A percentile compares a stretch with the other conserved stretches of the same genome.
Conservation (phyloP, 2,888 invertebrate species). For the Archaeoteleia sp. region DNA sequence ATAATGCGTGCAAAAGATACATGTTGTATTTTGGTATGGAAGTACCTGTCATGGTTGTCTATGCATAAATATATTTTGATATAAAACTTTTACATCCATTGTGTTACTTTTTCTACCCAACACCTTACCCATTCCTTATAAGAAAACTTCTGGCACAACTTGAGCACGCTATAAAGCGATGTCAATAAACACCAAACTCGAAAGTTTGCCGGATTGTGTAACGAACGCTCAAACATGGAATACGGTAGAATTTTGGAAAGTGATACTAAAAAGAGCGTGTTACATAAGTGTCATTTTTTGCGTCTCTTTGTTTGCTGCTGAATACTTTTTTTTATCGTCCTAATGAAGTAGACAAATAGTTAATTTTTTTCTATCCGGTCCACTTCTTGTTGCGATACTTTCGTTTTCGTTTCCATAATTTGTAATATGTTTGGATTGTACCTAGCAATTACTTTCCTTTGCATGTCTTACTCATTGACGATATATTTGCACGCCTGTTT, state of each 20-base stretch:
- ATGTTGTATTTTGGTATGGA: conserved; percentile 61
- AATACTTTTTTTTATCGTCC: conserved; percentile 19
- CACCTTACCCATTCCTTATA: no score
- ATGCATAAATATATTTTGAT: conserved; percentile 75
- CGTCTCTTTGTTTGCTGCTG: conserved; percentile 34
- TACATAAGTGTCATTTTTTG: conserved; percentile 33
- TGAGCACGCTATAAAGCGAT: conserved; percentile 22
- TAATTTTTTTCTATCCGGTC: conserved; percentile 1
- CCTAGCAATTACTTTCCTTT: conserved; percentile 26
- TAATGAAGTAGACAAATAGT: conserved; percentile 26
- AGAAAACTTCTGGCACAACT: no score
- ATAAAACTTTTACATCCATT: conserved; percentile 64
- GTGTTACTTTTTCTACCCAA: conserved; percentile 12
- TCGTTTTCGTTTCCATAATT: conserved; percentile 24
- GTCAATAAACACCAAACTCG: conserved; percentile 46
- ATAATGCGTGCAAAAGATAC: conserved; percentile 58
- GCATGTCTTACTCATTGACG: conserved; percentile 25
- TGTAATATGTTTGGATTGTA: conserved; percentile 10
- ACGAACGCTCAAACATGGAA: conserved; percentile 36
- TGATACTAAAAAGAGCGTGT: conserved; percentile 42
- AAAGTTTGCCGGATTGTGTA: conserved; percentile 43
- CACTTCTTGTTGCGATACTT: conserved; percentile 13
- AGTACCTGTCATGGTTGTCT: conserved; percentile 68
- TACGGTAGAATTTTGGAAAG: conserved; percentile 53
- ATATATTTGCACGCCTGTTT: conserved; percentile 36